Base-by-base conservation (phyloP, 2,888 invertebrate species). In the Tortricodes alternella region DNA sequence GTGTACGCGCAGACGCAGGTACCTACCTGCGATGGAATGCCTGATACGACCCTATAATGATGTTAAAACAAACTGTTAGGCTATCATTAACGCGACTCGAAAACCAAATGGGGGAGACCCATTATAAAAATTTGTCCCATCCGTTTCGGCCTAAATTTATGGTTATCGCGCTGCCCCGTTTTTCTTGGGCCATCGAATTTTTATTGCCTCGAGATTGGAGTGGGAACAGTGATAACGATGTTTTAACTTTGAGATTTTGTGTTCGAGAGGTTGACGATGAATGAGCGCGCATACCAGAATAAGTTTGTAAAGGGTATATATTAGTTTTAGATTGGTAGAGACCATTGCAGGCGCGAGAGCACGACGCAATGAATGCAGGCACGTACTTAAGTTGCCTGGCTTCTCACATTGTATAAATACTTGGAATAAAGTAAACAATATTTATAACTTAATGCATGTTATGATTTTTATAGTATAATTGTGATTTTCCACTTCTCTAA, bases 41-140 rank as follows among this genome's bases (percentile, higher is more conserved):
- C 75, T 74, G 89, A 90, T 89, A 90, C 83, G 85, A 79, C 80
- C 74, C 85, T 88, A 89, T 90, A 89, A 90, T 89, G 89, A 90
- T 89, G 90, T 89, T 89, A 85, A 89, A 89, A 89, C 89, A 90
- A 89, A 89, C 89, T 89, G 87, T 88, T 89, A 89, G 85, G 71
- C 83, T 85, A 84, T 88, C 89, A 89, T 89, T 89, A 90, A 85
- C 85, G 85, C 85, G 77, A 83, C 85, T 80, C 81, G 73, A 76
- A 74, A 68, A 71, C 81, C 83, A 86, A 88, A 88, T 89, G 86
- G 87, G 83, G 82, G 80, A 83, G 83, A 76, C 76, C 87, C 89
- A 90, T 90, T 89, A 89, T 89, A 89, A 89, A 90, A 89, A 90
- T 90, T 90, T 90, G 90, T 90, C 90, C 86, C 89, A 87, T 89